Base-by-base conservation (phyloP, 2,797 vertebrate genomes). In the Lithobates sylvaticus region DNA sequence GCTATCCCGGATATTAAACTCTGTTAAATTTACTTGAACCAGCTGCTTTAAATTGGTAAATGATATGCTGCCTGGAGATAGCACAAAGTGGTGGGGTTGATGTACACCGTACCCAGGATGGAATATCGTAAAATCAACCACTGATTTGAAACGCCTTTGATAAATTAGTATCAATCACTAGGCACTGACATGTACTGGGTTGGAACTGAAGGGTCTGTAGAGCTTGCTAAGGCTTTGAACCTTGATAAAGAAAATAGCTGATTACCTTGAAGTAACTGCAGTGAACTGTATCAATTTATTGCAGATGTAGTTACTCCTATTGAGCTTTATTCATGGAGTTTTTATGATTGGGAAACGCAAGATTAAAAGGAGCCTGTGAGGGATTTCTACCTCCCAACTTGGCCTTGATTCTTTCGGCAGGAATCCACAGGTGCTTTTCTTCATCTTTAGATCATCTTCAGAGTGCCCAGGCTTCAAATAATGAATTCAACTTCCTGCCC, bases 1-100 rank as follows among this genome's bases (percentile, higher is more conserved):
- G 90, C 88, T 91, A 89, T 90, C 78, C 92, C 85, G 90, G 92
- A 92, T 93, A 93, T 93, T 93, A 93, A 92, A 93, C 91, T 89
- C 88, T 77, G 88, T 91, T 91, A 90, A 91, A 89, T 78, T 92
- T 85, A 88, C 89, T 91, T 89, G 54, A 82, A 81, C 89, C 91
- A 93, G 91, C 90, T 93, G 92, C 91, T 93, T 93, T 90, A 91
- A 93, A 93, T 93, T 90, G 90, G 84, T 90, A 74, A 74, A 76
- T 88, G 90, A 64, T 54, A 90, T 89, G 88, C 81, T 90, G 89
- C 84, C 85, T 88, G 84, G 91, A 90, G 91, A 92, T 92, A 90
- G 89, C 86, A 87, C 67, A 92, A 88, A 89, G 87, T 23, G 75
- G 39, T 73, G 42, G 50, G 76, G 81, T 74, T 74, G 86, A 83